phyloP scores from a whole-genome alignment of 2,888 invertebrate species.

The Melikaiella ostensackeni region DNA sequence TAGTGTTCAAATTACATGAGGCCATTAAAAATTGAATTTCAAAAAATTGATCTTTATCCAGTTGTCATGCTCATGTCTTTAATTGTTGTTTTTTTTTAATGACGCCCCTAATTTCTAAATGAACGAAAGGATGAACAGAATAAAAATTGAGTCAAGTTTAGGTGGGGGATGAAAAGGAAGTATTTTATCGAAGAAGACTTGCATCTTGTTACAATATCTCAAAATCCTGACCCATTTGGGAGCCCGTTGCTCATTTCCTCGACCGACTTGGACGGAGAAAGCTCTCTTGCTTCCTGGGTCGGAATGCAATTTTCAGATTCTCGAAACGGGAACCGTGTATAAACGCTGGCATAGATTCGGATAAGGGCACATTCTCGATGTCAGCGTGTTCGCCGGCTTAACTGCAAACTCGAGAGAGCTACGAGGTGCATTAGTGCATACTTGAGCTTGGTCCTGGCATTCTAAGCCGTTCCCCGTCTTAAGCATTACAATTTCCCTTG shows the following conservation, averaged over 20 bases:
- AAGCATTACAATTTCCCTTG: constrained; percentile 47
- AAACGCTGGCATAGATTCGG: constrained; percentile 69
- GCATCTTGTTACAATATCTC: constrained; percentile 30
- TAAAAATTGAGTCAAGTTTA: not conserved
- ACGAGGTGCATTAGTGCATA: constrained; percentile 72
- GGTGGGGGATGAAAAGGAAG: not conserved
- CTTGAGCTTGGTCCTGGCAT: constrained; percentile 59
- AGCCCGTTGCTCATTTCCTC: constrained; percentile 30
- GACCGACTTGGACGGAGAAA: constrained; percentile 13
- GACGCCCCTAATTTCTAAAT: not conserved
- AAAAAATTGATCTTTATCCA: no score
- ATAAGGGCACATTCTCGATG: constrained; percentile 69
- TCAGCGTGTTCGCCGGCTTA: constrained; percentile 61
- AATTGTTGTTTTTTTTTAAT: not conserved
- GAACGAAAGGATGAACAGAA: not conserved
- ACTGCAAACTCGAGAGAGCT: constrained; percentile 63
- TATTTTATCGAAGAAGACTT: not conserved
- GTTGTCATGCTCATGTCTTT: not conserved
- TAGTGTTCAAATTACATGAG: no score
- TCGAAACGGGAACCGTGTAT: constrained; percentile 57
- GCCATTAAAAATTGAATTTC: no score
- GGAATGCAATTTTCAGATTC: constrained; percentile 75
- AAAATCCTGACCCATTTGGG: constrained; percentile 1
- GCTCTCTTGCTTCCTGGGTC: constrained; percentile 36
- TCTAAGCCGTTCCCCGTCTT: constrained; percentile 46